These are phyloP conservation scores for Exocentrus adspersus DNA, from an alignment of 2,888 invertebrate species.

Conservation along the genomic window DNA sequence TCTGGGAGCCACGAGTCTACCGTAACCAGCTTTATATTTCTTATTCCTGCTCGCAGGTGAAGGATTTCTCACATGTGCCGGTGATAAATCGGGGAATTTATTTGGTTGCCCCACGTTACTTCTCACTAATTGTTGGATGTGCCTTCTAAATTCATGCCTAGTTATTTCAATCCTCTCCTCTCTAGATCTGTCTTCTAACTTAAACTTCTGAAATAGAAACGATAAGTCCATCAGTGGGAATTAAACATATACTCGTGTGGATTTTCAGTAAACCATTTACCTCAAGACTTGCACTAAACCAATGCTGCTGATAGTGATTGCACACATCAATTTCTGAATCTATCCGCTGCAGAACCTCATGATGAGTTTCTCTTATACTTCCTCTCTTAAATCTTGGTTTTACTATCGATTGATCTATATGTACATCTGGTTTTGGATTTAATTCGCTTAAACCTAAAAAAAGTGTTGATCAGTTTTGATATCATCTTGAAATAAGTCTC, in stretches of 20 bases:
- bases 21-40: slow-evolving; percentile 40
- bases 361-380: slow-evolving; percentile 56
- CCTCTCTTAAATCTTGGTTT: slow-evolving; percentile 52
- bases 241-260: neutral
- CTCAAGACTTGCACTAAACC: slow-evolving; percentile 62
- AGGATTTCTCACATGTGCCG: slow-evolving; percentile 3
- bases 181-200: slow-evolving; percentile 61
- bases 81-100: slow-evolving; percentile 46
- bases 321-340: slow-evolving; percentile 51
- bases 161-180: slow-evolving; percentile 63
- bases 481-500: neutral
- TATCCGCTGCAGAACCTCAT: slow-evolving; percentile 62
- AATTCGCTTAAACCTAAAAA: slow-evolving; percentile 55
- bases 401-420: slow-evolving; percentile 44
- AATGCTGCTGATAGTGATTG: slow-evolving; percentile 62
- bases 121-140: slow-evolving; percentile 59
- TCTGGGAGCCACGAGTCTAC: slow-evolving; percentile 48
- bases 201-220: slow-evolving; percentile 55
- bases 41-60: slow-evolving; percentile 18
- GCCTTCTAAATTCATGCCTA: slow-evolving; percentile 59
- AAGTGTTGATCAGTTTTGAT: slow-evolving; percentile 1
- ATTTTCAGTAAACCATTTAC: slow-evolving; percentile 43
- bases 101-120: slow-evolving; percentile 64
- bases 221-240: neutral
- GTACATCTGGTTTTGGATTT: slow-evolving; percentile 42